A percentile compares a stretch with the other conserved stretches of the same genome.
phyloP scores from a whole-genome alignment of 2,888 invertebrate species.

The Sphinx pinastri region DNA sequence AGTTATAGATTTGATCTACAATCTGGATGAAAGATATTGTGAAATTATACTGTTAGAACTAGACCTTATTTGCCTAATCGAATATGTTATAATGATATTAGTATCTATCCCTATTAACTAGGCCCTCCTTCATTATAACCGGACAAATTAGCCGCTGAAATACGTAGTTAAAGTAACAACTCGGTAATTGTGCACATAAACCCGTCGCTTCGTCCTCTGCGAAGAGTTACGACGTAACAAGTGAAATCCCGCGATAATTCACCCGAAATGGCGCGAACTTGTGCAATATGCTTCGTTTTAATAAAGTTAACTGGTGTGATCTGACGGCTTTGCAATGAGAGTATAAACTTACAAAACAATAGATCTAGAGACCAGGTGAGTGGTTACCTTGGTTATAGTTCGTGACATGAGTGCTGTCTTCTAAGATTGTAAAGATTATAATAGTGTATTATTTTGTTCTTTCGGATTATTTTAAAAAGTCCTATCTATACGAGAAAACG shows the following conservation, averaged over 20 bases:
- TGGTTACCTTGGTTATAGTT: neutral
- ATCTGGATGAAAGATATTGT: neutral
- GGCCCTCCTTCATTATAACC: neutral
- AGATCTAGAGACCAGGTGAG: too few species aligned
- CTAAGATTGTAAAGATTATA: too few species aligned
- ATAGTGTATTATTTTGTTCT: too few species aligned
- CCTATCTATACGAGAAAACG: too few species aligned
- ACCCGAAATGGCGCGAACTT: neutral
- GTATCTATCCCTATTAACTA: neutral
- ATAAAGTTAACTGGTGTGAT: neutral
- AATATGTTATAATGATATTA: neutral
- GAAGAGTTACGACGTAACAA: constrained; percentile 19
- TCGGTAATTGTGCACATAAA: neutral
- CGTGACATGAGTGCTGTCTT: neutral
- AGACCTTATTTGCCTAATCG: neutral
- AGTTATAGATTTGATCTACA: too few species aligned
- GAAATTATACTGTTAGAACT: neutral
- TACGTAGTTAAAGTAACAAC: neutral
- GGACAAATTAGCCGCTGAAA: neutral
- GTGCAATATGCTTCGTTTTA: constrained; percentile 15
- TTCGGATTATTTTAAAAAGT: too few species aligned
- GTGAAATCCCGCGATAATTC: constrained; percentile 8
- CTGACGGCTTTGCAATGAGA: neutral
- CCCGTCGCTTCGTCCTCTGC: neutral
- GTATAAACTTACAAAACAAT: too few species aligned